phyloP scores from a whole-genome alignment of 2,888 invertebrate species.

The Muschampia plurimacula region DNA sequence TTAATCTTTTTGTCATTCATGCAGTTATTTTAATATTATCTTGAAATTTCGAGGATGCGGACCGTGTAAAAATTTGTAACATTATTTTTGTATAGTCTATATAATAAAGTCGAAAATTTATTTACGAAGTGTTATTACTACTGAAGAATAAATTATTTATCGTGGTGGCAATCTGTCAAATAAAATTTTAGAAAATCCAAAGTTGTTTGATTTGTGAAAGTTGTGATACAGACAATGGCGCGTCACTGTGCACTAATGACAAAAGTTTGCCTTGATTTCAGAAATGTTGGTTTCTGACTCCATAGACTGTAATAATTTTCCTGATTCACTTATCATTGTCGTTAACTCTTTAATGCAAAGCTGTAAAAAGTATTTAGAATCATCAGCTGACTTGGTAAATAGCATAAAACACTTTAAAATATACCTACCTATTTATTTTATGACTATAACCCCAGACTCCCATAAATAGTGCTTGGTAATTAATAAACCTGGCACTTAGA shows the following conservation, averaged over 20 bases:
- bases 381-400: too few relatives aligned
- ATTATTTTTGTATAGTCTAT: constrained; percentile 81
- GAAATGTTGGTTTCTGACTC: constrained; percentile 8
- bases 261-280: constrained; percentile 11
- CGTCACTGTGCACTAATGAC: constrained; percentile 9
- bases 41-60: constrained; percentile 49
- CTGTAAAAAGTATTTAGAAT: too few relatives aligned
- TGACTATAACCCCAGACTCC: too few relatives aligned
- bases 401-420: too few relatives aligned
- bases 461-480: too few relatives aligned
- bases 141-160: constrained; percentile 24
- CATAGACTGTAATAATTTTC: constrained; percentile 11
- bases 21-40: constrained; percentile 62
- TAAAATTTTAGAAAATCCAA: constrained; percentile 22
- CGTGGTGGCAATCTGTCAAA: constrained; percentile 32
- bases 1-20: constrained; percentile 60
- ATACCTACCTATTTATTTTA: too few relatives aligned
- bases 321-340: too few relatives aligned
- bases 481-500: too few relatives aligned
- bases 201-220: constrained; percentile 26
- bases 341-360: too few relatives aligned
- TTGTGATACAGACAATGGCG: constrained; percentile 18
- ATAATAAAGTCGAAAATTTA: constrained; percentile 61
- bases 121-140: constrained; percentile 54
- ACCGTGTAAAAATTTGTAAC: constrained; percentile 51